Base-by-base conservation (phyloP, 2,113 vertebrate species). In the Bubo bubo region DNA sequence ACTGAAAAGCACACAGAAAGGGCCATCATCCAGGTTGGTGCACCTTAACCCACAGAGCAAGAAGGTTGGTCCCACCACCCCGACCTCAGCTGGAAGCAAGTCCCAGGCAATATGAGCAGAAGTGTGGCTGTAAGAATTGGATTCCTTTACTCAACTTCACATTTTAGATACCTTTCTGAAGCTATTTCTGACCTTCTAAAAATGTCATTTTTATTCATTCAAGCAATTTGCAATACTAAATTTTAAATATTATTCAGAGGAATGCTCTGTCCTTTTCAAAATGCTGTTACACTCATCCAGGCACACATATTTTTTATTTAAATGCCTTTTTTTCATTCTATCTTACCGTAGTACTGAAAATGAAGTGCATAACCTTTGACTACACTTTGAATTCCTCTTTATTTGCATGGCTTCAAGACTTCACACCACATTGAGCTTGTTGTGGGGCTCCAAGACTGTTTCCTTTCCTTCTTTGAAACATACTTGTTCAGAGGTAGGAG, bases 221-320 rank as follows among this genome's bases (percentile, higher is more conserved):
- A 45, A 77, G 63, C 79, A 88, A 96, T 95, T 83, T 96, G 45
- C 59, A 92, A 66, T 45, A 80, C 75, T 58, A 62, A 76, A 86
- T 73, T 90, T 96, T 88, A 96, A 95, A 91, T 95, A 95, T 88
- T 94, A 95, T 91, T 88, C 75, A 64, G 55, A 81, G 20, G 14
- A 86, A 92, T 88, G 35, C 55, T 88, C 93, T 94, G 59, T 93
- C 86, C 82, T 93, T 96, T 95, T 86, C 39, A 90, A 95, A 95
- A 93, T 88, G 49, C 37, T 1, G 0, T 79, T 88, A 71, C 7
- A 79, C 63, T 93, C 41, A 76, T 59, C 70, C 73, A 71, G n/a
- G 49, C 34, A 43, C 37, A 28, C 6, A 3, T 3, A 35, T 67
- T 79, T 75, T 86, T 74, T 90, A 92, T 88, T 92, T 82, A 64